phyloP scores from a whole-genome alignment of 2,888 invertebrate species.

The Gibbula magus region DNA sequence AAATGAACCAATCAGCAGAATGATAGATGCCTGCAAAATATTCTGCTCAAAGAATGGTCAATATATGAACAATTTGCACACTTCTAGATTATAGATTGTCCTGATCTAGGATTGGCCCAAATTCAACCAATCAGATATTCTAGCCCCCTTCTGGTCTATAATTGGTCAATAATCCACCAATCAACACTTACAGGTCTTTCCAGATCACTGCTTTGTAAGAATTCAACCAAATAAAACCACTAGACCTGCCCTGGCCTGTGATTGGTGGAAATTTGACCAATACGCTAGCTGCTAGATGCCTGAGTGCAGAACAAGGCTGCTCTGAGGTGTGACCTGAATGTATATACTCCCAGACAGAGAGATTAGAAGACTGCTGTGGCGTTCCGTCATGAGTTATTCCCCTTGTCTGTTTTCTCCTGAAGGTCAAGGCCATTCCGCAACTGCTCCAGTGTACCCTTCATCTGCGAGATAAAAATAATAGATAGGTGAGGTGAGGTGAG shows the following conservation, averaged over 20 bases:
- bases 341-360: background rate
- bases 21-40: no score
- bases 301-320: no score
- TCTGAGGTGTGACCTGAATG: no score
- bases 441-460: slow-evolving; percentile 45
- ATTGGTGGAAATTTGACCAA: no score
- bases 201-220: no score
- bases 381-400: background rate
- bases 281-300: no score
- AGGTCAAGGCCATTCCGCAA: slow-evolving; percentile 45
- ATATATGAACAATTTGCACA: background rate
- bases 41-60: no score
- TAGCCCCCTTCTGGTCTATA: background rate
- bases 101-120: background rate
- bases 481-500: no score
- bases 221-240: background rate
- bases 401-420: background rate
- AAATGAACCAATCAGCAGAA: background rate
- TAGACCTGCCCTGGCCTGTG: no score
- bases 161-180: background rate
- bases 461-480: slow-evolving; percentile 39
- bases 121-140: background rate
- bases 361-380: background rate
- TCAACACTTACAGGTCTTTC: background rate
- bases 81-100: background rate